Evolutionary conservation across 2,797 vertebrate species (phyloP), one percentile per base, ranked within the genome.

Genomic region (Hafferia zeledoni): DNA sequence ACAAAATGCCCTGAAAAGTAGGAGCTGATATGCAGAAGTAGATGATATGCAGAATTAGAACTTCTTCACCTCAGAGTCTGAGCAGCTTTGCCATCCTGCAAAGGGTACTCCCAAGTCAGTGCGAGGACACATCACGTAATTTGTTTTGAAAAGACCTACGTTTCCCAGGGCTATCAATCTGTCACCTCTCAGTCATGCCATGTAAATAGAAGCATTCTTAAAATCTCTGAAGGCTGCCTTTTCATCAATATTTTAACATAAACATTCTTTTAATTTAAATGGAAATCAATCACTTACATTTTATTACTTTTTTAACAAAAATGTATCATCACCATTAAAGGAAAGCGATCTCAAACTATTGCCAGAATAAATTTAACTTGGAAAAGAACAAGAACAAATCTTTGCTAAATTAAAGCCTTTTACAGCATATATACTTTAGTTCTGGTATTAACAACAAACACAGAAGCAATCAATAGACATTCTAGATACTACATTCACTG

Each of bases 201-300:
- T 31, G 39, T 79, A 87, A 87, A 95, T 37, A 41, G 9, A 81
- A 72, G 68, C 44, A 41, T 83, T 59, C 74, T 75, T 65, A 76
- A 91, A 87, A 79, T 70, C 79, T 92, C 77, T 31, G 61, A 59
- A 86, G 82, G 35, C 79, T 89, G 47, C 59, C 52, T 95, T 93
- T 94, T 87, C 89, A 93, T 95, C 79, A 81, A 69, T 93, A 92
- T 74, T 96, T 93, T 89, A 97, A 87, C 64, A 67, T 93, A 90
- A 90, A 61, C 16, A 68, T 93, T 83, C 13, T 92, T 87, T 83
- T 90, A 46, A 90, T 93, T 91, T 93, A 82, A 96, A 83, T 80
- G 68, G 74, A 65, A 93, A 92, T 79, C 74, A 70, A 89, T 95
- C 39, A 33, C 69, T 79, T 78, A 24, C 13, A 15, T 80, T 94